phyloP scores from a whole-genome alignment of 1,140 invertebrate genomes.

The Amphibalanus amphitrite region DNA sequence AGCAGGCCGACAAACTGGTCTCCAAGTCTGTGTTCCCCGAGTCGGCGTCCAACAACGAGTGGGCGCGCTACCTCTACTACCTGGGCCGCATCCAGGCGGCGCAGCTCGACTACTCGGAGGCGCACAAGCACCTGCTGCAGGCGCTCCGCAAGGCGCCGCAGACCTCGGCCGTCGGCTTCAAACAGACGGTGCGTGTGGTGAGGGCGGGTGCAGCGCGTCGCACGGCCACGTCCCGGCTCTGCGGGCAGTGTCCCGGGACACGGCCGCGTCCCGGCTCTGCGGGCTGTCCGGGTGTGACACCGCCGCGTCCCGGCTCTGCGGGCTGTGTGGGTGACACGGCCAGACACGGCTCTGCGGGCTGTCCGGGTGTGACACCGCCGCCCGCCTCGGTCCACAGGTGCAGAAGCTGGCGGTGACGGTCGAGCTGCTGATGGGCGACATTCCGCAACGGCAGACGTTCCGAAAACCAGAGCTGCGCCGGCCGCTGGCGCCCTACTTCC shows the following conservation, averaged over 20 bases:
- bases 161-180: conserved; percentile 91
- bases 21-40: conserved; percentile 94
- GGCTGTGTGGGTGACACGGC: no score
- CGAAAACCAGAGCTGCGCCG: conserved; percentile 68
- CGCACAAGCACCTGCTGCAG: conserved; percentile 88
- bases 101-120: conserved; percentile 87
- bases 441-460: conserved; percentile 79
- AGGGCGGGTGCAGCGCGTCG: no score
- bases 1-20: conserved; percentile 85
- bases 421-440: conserved; percentile 87
- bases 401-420: conserved; percentile 93
- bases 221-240: no score
- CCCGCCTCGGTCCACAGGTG: conserved; percentile 23
- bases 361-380: no score
- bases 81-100: conserved; percentile 93
- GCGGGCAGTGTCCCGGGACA: no score
- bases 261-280: no score
- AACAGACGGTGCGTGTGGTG: conserved; percentile 55
- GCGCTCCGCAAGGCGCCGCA: conserved; percentile 88
- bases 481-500: conserved; percentile 85
- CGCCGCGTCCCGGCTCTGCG: no score
- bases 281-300: no score
- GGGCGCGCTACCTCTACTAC: conserved; percentile 94
- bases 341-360: no score
- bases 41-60: conserved; percentile 90